Base-by-base conservation (phyloP, 2,888 invertebrate genomes). In the Phaonia tiefii region DNA sequence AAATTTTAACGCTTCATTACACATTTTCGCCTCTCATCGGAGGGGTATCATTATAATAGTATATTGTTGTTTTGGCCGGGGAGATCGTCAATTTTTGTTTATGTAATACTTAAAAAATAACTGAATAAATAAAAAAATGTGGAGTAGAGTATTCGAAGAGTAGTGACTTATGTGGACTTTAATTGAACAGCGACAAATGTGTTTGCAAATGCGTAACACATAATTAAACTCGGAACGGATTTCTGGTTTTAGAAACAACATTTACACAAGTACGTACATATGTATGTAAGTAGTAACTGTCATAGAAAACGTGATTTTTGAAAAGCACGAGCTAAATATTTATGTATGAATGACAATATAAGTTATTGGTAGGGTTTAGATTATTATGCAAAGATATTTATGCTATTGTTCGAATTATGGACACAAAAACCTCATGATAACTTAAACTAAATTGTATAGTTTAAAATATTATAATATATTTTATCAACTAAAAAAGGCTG, bases 1-100 rank as follows among this genome's bases (percentile, higher is more conserved):
- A 76, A 49, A 11, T 73, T 70, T 70, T 51, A 70, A 77, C 73
- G 76, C 76, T 74, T 77, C 66, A 77, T 31, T 74, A 54, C 58
- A 66, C 60, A 25, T 31, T 31, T 31, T 46, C 54, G 20, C 49
- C 49, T 4, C 49, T 13, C 54, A 49, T 58, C 8, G 11, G 58
- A 66, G 22, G 31, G 37, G 7, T 3, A 42, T 39, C 54, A n/a
- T 37, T 73, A 5, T 72, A 78, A 63, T 51, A 71, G 51, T 75
- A 75, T 31, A 51, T 67, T 67, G 31, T 31, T 31, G 51, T 74
- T 80, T 49, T 69, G 63, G 58, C 31, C 31, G 31, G 4, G n/a
- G n/a, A n/a, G n/a, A n/a, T n/a, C n/a, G n/a, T n/a, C n/a, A n/a
- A n/a, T n/a, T n/a, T n/a, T n/a, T n/a, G n/a, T 77, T 81, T 72